A percentile compares a stretch with the other conserved stretches of the same genome.
Conservation (phyloP, 2,113 vertebrate species). For the Syngnathus typhle region DNA sequence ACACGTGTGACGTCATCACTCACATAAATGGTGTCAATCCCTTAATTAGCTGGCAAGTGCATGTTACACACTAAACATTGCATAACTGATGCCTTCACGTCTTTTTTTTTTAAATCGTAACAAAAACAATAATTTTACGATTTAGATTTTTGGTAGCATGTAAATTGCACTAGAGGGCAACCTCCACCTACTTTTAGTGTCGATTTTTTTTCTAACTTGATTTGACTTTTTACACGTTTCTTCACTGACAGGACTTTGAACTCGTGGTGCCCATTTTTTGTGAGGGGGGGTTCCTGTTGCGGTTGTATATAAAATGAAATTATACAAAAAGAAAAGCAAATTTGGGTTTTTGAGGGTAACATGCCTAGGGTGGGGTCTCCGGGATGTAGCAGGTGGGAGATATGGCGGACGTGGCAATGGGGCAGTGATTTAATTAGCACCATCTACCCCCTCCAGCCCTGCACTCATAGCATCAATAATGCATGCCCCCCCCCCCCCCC, state of each 20-base stretch:
- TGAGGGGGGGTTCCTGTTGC: not conserved
- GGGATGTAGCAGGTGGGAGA: slow-evolving; percentile 63
- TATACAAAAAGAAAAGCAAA: not conserved
- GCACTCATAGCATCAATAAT: slow-evolving; percentile 78
- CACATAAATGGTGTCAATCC: not conserved
- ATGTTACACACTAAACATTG: not conserved
- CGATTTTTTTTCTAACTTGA: not conserved
- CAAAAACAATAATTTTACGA: too few relatives aligned
- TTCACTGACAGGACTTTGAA: slow-evolving; percentile 6
- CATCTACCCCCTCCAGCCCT: slow-evolving; percentile 71
- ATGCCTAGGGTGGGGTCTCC: slow-evolving; percentile 17
- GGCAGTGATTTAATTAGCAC: slow-evolving; percentile 76
- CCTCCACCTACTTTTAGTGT: not conserved
- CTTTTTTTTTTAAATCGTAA: too few relatives aligned
- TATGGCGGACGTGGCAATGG: slow-evolving; percentile 63
- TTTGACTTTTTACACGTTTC: not conserved
- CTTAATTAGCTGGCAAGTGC: not conserved
- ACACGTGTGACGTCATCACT: not conserved
- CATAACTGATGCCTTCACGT: too few relatives aligned
- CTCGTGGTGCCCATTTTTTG: slow-evolving; percentile 8
- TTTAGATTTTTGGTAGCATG: not conserved
- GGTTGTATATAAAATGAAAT: not conserved
- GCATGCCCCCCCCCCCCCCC: slow-evolving; percentile 64
- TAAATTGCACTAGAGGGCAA: slow-evolving; percentile 50
- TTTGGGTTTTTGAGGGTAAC: too few relatives aligned